phyloP scores from a whole-genome alignment of 2,797 vertebrate genomes.

The Tolypeutes matacus region DNA sequence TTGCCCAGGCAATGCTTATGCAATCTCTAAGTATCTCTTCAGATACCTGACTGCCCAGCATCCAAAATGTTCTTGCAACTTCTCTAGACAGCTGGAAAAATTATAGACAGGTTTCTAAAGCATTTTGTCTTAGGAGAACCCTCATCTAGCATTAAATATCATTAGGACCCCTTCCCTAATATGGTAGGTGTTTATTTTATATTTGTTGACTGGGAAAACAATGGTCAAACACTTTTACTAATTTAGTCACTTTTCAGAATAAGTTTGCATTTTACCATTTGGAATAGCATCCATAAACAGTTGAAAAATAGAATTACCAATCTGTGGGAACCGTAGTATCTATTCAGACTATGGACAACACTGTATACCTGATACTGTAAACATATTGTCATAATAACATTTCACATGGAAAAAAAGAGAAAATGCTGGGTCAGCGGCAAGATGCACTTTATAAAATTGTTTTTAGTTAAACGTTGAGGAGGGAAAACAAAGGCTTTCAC shows the following conservation, averaged over 20 bases:
- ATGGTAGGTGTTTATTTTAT: background rate
- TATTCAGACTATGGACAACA: background rate
- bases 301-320: background rate
- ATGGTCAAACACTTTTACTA: background rate
- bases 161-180: background rate
- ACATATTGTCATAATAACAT: conserved; percentile 98
- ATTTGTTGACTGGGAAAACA: background rate
- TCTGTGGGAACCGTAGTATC: background rate
- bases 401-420: conserved; percentile 92
- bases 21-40: background rate
- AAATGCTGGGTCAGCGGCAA: conserved; percentile 86
- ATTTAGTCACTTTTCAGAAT: background rate
- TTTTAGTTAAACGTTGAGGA: conserved; percentile 94
- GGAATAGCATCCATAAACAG: background rate
- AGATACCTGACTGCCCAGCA: background rate
- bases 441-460: conserved; percentile 98
- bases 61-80: background rate
- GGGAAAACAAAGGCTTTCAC: conserved; percentile 97
- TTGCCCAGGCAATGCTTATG: background rate
- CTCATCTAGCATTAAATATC: background rate
- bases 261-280: background rate
- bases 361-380: conserved; percentile 77
- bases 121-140: background rate
- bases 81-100: background rate
- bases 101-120: background rate